A percentile compares a stretch with the other conserved stretches of the same genome.
phyloP scores from a whole-genome alignment of 37 sponge, comb jelly and placozoan species.

The Beroe ovata region DNA sequence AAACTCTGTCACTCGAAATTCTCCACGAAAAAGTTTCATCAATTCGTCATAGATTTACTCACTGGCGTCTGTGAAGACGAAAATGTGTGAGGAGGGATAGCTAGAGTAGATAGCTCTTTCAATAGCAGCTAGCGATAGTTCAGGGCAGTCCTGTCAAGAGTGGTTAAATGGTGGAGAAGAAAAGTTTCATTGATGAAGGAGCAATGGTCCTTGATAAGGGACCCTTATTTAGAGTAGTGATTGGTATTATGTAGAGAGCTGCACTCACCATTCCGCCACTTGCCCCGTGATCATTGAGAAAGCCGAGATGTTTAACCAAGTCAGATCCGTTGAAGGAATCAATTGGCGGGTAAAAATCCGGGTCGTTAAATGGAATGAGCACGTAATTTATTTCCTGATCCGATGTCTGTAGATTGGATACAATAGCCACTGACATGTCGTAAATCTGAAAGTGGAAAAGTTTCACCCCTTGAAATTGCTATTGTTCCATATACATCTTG shows the following conservation, averaged over 20 bases:
- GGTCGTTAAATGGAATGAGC: slow-evolving; percentile 32
- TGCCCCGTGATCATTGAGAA: slow-evolving; percentile 24
- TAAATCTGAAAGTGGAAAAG: no score
- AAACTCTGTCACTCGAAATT: no score
- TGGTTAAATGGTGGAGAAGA: no score
- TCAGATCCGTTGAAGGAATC: slow-evolving; percentile 37
- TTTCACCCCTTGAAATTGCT: no score
- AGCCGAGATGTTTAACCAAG: slow-evolving; percentile 6
- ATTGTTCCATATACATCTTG: no score
- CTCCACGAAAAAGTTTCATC: no score
- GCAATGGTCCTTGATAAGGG: no score
- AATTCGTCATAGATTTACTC: no score
- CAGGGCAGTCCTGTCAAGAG: slow-evolving; percentile 74
- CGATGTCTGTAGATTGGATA: not conserved
- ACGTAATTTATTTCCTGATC: not conserved
- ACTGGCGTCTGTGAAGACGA: slow-evolving; percentile 76
- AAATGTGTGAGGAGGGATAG: slow-evolving; percentile 69
- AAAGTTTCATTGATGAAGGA: no score
- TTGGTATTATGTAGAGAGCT: no score
- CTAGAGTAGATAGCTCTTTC: slow-evolving; percentile 72
- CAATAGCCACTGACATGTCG: not conserved
- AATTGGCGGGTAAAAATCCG: slow-evolving; percentile 31
- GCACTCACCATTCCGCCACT: slow-evolving; percentile 33
- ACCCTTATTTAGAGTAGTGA: no score
- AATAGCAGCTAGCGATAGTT: slow-evolving; percentile 73